Evolutionary conservation across 2,888 invertebrate species (phyloP).

Genomic region (Parasteatoda lunata): DNA sequence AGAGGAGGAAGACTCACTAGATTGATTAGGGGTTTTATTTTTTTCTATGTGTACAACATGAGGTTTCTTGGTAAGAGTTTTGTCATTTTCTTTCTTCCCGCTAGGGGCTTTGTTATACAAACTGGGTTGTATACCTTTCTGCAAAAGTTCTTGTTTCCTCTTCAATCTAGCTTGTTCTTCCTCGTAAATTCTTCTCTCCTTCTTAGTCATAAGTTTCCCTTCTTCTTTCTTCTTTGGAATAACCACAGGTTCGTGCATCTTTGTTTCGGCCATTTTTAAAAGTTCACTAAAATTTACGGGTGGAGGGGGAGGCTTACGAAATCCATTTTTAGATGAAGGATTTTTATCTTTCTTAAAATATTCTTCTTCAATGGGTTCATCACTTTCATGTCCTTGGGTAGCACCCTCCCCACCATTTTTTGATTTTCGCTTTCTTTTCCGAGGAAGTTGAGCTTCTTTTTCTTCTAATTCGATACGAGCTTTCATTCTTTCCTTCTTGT

Average conservation of each 20-base stretch:
- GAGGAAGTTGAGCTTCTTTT: slow-evolving; percentile 48
- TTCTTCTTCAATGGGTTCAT: slow-evolving; percentile 19
- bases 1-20: slow-evolving; percentile 12
- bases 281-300: slow-evolving; percentile 86
- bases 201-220: slow-evolving; percentile 64
- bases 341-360: slow-evolving; percentile 9
- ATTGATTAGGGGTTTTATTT: background rate
- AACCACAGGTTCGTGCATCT: slow-evolving; percentile 84
- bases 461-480: slow-evolving; percentile 66
- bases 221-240: slow-evolving; percentile 55
- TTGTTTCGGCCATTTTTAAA: slow-evolving; percentile 85
- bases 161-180: slow-evolving; percentile 46
- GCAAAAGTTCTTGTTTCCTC: slow-evolving; percentile 24
- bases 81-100: slow-evolving; percentile 5
- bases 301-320: slow-evolving; percentile 77
- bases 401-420: slow-evolving; percentile 13
- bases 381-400: background rate
- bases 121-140: background rate
- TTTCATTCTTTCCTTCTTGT: slow-evolving; percentile 67
- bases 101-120: slow-evolving; percentile 4
- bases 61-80: slow-evolving; percentile 9
- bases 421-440: slow-evolving; percentile 62
- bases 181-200: slow-evolving; percentile 56
- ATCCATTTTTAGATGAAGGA: background rate
- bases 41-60: slow-evolving; percentile 29